phyloP scores from a whole-genome alignment of 2,888 invertebrate species.

The Endotricha flammealis region DNA sequence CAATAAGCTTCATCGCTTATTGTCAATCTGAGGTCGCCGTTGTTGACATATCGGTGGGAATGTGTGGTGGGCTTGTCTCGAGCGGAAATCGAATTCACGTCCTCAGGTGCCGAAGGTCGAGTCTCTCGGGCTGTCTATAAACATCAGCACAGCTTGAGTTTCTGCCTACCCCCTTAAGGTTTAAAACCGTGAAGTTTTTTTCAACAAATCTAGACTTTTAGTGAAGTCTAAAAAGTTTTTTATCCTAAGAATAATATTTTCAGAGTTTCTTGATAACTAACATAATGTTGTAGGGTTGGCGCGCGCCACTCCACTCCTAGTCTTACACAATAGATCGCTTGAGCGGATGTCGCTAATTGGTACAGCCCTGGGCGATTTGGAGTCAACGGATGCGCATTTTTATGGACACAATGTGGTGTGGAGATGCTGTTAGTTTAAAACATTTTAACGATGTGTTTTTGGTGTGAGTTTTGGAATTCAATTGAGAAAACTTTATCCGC shows the following conservation, averaged over 20 bases:
- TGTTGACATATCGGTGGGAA: too few species aligned
- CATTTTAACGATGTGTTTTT: background rate
- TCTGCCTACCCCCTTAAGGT: too few species aligned
- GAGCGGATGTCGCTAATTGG: constrained; percentile 61
- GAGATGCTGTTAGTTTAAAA: constrained; percentile 3
- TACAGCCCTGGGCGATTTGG: constrained; percentile 49
- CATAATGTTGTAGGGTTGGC: constrained; percentile 19
- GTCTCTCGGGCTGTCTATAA: too few species aligned
- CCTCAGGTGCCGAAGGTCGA: too few species aligned
- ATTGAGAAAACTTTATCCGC: too few species aligned
- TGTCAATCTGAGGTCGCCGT: too few species aligned
- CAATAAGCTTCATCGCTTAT: too few species aligned
- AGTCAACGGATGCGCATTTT: constrained; percentile 48
- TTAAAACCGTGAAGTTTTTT: too few species aligned
- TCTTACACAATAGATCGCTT: constrained; percentile 34
- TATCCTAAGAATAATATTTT: constrained; percentile 1
- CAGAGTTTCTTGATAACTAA: constrained; percentile 11
- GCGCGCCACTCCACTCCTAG: constrained; percentile 8
- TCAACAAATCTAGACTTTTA: constrained; percentile 1
- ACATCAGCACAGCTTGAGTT: too few species aligned
- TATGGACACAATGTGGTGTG: constrained; percentile 31
- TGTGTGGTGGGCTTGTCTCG: too few species aligned
- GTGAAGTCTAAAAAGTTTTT: constrained; percentile 3
- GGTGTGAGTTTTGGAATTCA: too few species aligned
- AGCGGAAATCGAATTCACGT: too few species aligned